These are phyloP conservation scores for Bombus terrestris DNA, from an alignment of 1,140 invertebrate genomes.

Conservation along the genomic window DNA sequence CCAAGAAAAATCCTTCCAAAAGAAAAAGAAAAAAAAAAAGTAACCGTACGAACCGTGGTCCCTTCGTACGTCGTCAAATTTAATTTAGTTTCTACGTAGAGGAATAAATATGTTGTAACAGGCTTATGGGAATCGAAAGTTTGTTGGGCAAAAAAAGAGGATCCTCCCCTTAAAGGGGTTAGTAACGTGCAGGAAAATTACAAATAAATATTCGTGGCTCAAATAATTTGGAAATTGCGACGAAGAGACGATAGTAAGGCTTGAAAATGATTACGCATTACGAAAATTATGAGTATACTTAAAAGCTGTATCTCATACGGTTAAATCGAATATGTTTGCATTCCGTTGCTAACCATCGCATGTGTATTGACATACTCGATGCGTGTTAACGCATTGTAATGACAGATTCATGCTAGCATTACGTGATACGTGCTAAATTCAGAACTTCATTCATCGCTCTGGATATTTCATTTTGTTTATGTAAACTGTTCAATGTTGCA, in stretches of 20 bases:
- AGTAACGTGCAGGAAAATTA: neutral
- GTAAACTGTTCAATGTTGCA: neutral
- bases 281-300: neutral
- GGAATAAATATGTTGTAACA: neutral
- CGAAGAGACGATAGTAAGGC: neutral
- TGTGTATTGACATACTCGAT: neutral
- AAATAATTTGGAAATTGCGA: neutral
- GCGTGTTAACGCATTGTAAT: neutral
- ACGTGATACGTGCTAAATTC: neutral
- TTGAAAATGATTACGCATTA: neutral
- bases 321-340: neutral
- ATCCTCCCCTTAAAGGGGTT: too few species aligned
- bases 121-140: too few species aligned
- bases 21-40: neutral
- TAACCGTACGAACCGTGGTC: neutral
- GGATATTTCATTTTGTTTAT: neutral
- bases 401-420: neutral
- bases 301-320: neutral
- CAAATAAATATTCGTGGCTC: neutral
- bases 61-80: neutral
- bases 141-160: too few species aligned
- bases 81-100: neutral
- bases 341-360: neutral
- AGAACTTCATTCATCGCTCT: neutral
- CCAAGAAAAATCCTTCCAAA: neutral